Conservation (phyloP, 1,140 invertebrate species). For the Odontomachus brunneus region DNA sequence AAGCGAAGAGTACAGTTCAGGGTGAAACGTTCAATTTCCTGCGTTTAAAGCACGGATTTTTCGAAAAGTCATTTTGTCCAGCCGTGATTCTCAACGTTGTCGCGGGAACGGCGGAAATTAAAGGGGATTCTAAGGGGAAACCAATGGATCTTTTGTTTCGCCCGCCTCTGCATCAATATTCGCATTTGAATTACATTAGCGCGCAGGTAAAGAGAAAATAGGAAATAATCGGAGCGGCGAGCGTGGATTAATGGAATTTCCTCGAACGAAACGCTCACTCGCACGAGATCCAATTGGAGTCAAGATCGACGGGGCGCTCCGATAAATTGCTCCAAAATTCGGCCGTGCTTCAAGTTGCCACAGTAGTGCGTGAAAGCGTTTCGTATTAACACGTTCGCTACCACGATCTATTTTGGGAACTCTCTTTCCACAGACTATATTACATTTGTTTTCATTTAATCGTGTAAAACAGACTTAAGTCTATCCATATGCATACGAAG, state of each 20-base stretch:
- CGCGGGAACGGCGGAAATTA: conserved; percentile 71
- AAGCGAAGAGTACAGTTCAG: not conserved
- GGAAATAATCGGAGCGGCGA: not conserved
- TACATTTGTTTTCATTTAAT: too few species aligned
- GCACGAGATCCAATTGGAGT: not conserved
- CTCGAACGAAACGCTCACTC: not conserved
- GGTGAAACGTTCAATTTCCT: conserved; percentile 29
- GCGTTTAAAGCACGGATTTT: conserved; percentile 29
- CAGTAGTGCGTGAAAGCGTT: not conserved
- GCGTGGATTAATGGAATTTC: conserved; percentile 41
- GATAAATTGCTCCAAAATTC: conserved; percentile 5
- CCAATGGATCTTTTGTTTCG: conserved; percentile 71
- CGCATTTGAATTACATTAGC: conserved; percentile 44
- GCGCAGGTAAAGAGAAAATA: conserved; percentile 16
- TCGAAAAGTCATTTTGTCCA: conserved; percentile 36
- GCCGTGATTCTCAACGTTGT: conserved; percentile 13
- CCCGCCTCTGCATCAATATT: conserved; percentile 59
- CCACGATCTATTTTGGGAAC: too few species aligned
- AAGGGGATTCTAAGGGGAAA: conserved; percentile 75
- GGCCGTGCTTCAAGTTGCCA: not conserved
- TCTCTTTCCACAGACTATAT: too few species aligned
- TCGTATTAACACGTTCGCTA: not conserved
- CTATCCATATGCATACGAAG: too few species aligned
- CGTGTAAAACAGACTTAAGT: too few species aligned
- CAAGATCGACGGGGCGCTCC: not conserved